Evolutionary conservation across 2,888 invertebrate species (phyloP).

Genomic region (Hyposoter dolosus): DNA sequence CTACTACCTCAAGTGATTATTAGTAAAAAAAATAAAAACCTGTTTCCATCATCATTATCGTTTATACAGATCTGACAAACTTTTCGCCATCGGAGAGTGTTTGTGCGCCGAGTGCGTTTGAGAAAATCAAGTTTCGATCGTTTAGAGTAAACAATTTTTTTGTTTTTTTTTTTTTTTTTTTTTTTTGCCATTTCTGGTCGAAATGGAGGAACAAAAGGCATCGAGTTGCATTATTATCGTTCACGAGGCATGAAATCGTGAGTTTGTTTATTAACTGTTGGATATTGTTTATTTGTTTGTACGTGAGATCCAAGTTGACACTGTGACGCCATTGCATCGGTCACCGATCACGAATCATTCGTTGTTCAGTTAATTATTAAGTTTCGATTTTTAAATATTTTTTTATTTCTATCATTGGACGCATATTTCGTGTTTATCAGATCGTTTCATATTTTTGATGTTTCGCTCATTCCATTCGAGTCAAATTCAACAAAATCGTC

Average conservation of each 20-base stretch:
- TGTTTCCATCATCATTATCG: neutral
- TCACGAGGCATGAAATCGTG: neutral
- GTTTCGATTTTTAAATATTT: too few relatives aligned
- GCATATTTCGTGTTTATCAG: neutral
- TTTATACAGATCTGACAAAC: neutral
- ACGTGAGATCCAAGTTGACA: too few relatives aligned
- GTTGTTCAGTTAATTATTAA: too few relatives aligned
- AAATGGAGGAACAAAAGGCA: neutral
- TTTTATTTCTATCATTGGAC: neutral
- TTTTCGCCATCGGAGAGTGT: neutral
- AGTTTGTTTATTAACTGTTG: neutral
- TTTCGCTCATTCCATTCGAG: neutral
- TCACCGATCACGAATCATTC: neutral
- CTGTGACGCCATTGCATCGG: too few relatives aligned
- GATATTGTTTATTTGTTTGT: too few relatives aligned
- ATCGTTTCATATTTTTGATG: neutral
- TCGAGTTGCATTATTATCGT: neutral
- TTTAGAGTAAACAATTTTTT: neutral
- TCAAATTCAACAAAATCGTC: neutral
- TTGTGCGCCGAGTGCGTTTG: neutral
- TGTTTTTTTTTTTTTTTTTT: neutral
- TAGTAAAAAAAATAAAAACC: neutral
- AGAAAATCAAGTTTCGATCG: neutral
- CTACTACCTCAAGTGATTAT: too few relatives aligned
- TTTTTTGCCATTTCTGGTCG: neutral